Percentiles rank a stretch among this genome's conserved stretches.
Evolutionary conservation across 2,797 vertebrate species (phyloP).

Genomic region (Gallirallus australis): DNA sequence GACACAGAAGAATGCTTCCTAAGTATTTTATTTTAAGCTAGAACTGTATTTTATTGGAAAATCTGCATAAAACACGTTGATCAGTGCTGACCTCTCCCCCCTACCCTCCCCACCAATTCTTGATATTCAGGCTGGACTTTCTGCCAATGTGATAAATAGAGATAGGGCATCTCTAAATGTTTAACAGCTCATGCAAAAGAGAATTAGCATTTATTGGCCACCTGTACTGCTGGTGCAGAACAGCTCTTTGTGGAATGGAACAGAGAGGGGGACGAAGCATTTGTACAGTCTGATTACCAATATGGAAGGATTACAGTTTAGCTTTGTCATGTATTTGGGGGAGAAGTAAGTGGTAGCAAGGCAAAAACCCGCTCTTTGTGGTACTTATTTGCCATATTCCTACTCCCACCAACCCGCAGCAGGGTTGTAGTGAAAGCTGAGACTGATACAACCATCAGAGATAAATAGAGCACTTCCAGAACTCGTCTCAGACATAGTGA

Average conservation of each 20-base stretch:
- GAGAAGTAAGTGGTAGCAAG: not conserved
- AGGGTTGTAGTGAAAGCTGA: not conserved
- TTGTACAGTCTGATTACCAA: accelerated
- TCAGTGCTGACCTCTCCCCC: not conserved
- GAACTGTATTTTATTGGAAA: not conserved
- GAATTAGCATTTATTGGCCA: not conserved
- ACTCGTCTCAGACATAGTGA: too few species aligned
- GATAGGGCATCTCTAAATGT: not conserved
- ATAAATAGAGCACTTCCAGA: not conserved
- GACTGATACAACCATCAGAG: not conserved
- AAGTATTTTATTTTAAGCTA: not conserved
- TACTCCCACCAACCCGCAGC: not conserved
- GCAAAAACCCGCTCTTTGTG: not conserved
- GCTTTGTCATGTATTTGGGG: not conserved
- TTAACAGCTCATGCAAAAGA: not conserved
- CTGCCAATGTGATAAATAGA: not conserved
- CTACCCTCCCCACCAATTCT: accelerated
- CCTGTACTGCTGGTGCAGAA: not conserved
- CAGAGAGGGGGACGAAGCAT: not conserved
- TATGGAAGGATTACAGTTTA: not conserved
- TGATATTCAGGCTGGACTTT: not conserved
- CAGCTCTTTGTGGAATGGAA: not conserved
- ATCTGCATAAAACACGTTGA: not conserved
- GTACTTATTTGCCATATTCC: not conserved
- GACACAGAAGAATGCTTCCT: not conserved